Base-by-base conservation (phyloP, 2,888 invertebrate genomes). In the Drosophila kanekoi region DNA sequence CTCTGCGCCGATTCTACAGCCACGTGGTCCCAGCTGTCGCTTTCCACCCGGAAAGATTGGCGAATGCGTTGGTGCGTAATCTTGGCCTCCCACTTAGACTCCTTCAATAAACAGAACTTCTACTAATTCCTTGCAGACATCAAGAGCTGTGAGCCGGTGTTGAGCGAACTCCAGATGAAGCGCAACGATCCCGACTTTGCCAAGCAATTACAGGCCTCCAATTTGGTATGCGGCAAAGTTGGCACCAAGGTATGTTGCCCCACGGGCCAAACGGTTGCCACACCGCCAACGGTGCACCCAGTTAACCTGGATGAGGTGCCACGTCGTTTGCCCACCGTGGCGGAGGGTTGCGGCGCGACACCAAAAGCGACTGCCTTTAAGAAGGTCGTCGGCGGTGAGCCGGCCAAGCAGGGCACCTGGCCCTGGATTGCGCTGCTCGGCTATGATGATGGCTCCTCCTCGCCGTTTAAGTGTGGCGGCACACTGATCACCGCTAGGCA, bases 361-460 rank as follows among this genome's bases (percentile, higher is more conserved):
- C 94, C 94, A 68, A 93, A 92, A 0, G 88, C 93, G 70, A 92
- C 93, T 0, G 87, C 93, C 0, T 93, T 94, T 80, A 93, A 93
- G 35, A 94, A 95, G 77, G 94, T 97, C 2, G 96, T 97, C 1
- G 96, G 96, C 6, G 97, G 97, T 0, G 91, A 93, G 0, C 93
- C 94, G 9, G 95, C 96, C 5, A 92, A 93, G 52, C 92, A 94
- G 67, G 96, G 95, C 18, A 94, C 95, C 53, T 97, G 96, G 94
- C 97, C 97, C 0, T 97, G 97, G 96, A 94, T 96, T 79, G 95
- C 95, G 0, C 94, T 95, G 3, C 92, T 97, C 38, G 97, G 96
- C 0, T 97, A 96, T 89, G 93, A 93, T 70, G 92, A 90, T 60
- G 92, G 93, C 81, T 92, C 86, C 44, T 82, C 66, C 4, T 88